Evolutionary conservation across 2,888 invertebrate species (phyloP), one percentile per base, ranked within the genome.

Genomic region (Hedya salicella): DNA sequence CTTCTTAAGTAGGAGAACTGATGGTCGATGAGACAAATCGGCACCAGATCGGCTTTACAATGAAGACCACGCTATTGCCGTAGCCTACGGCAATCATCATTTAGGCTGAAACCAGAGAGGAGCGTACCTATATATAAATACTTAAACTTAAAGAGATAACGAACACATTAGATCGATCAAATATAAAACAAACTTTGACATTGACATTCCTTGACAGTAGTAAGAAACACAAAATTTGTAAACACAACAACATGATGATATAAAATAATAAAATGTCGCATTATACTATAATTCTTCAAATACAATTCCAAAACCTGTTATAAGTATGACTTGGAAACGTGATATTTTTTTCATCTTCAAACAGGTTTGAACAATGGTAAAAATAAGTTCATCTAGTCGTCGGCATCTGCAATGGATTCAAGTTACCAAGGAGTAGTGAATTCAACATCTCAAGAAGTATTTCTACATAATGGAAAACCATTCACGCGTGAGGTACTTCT

Each of bases 401-500:
- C n/a, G n/a, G 25, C 5, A 25, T 25, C 25, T 25, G 6, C 25
- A 25, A 65, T 65, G 65, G 39, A 39, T 6, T 17, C 56, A 56
- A 49, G 21, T 11, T 17, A 46, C 14, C 25, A 46, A n/a, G 42
- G 49, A 14, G 30, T 59, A 5, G 42, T 52, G 36, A 25, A 30
- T 6, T 14, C 63, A 30, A 48, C 6, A 17, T 19, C 53, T 11
- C n/a, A 59, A n/a, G 25, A 65, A 16, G 19, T 53, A 11, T 39
- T 64, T 14, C 21, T 68, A 17, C 63, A 81, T 19, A 67, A 70
- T 59, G 83, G 78, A 5, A 69, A 68, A 67, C 70, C 74, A 6
- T 74, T 78, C 69, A 78, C 65, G 68, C 82, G 78, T 54, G 77
- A 78, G 9, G 74, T 84, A n/a, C 74, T 87, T 64, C 69, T 87